Evolutionary conservation across 2,113 vertebrate genomes (phyloP).

Genomic region (Callospermophilus lateralis): DNA sequence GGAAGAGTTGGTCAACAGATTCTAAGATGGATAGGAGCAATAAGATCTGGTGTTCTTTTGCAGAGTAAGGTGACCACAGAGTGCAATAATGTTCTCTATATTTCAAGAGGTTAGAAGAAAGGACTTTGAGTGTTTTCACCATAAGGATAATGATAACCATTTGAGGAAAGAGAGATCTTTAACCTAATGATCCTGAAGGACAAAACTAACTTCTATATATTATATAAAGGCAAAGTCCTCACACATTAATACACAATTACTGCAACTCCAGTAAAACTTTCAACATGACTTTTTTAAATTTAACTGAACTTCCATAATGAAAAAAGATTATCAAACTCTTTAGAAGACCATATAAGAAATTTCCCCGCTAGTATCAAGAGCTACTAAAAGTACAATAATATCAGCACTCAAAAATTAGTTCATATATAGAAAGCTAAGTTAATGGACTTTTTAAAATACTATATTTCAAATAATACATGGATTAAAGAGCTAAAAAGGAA

Average conservation of each 20-base stretch:
- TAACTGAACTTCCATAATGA: not conserved
- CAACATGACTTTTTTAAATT: too few species aligned
- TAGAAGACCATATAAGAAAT: not conserved
- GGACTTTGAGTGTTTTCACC: not conserved
- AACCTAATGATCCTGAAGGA: not conserved
- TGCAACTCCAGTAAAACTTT: not conserved
- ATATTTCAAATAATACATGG: not conserved
- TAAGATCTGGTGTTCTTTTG: not conserved
- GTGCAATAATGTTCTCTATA: not conserved
- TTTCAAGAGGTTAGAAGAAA: not conserved
- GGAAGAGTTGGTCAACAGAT: not conserved
- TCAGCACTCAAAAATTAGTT: too few species aligned
- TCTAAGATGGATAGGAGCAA: not conserved
- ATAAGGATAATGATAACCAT: not conserved
- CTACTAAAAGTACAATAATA: too few species aligned
- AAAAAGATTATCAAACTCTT: not conserved
- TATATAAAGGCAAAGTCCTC: not conserved
- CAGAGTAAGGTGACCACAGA: not conserved
- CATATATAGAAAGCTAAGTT: not conserved
- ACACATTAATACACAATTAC: not conserved
- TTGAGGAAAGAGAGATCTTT: not conserved
- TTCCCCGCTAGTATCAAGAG: not conserved
- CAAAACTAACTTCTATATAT: not conserved
- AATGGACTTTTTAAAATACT: not conserved
- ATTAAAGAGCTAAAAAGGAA: not conserved